These are phyloP conservation scores for Anthopleura xanthogrammica DNA, from an alignment of 92 coral and sea anemone genomes.

Conservation along the genomic window DNA sequence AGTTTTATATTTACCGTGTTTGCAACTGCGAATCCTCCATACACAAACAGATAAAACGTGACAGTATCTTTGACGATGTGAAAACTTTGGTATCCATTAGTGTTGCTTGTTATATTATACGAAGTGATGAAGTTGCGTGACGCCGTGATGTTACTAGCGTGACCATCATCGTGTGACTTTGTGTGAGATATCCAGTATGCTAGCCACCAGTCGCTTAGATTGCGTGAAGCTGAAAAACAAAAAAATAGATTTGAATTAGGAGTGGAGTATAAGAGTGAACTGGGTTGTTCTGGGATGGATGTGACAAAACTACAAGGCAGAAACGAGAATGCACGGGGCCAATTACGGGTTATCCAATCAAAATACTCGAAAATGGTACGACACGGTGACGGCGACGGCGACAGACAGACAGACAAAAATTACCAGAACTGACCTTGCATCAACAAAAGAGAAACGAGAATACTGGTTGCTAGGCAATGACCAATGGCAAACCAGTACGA, in stretches of 20 bases:
- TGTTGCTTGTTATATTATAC: background rate
- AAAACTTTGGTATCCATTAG: slow-evolving; percentile 5
- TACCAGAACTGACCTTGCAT: slow-evolving; percentile 81
- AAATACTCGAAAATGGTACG: background rate
- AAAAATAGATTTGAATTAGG: background rate
- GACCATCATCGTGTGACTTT: slow-evolving; percentile 12
- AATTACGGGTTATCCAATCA: background rate
- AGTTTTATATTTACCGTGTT: slow-evolving; percentile 65
- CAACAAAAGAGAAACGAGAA: slow-evolving; percentile 75
- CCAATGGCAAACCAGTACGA: slow-evolving; percentile 97
- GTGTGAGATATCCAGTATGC: slow-evolving; percentile 98
- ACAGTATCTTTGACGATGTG: slow-evolving; percentile 74
- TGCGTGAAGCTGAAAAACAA: slow-evolving; percentile 79
- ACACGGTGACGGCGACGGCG: too few species aligned
- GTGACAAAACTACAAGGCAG: too few species aligned
- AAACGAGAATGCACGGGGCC: background rate
- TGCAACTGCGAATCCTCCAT: slow-evolving; percentile 89
- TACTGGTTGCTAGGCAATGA: slow-evolving; percentile 86
- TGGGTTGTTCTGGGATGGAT: too few species aligned
- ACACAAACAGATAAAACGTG: slow-evolving; percentile 85
- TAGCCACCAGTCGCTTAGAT: slow-evolving; percentile 98
- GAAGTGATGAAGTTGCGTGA: background rate
- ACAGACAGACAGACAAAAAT: too few species aligned
- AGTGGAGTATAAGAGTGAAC: background rate
- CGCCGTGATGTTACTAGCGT: background rate